phyloP scores from a whole-genome alignment of 2,113 vertebrate genomes.

The Apeltes quadracus region DNA sequence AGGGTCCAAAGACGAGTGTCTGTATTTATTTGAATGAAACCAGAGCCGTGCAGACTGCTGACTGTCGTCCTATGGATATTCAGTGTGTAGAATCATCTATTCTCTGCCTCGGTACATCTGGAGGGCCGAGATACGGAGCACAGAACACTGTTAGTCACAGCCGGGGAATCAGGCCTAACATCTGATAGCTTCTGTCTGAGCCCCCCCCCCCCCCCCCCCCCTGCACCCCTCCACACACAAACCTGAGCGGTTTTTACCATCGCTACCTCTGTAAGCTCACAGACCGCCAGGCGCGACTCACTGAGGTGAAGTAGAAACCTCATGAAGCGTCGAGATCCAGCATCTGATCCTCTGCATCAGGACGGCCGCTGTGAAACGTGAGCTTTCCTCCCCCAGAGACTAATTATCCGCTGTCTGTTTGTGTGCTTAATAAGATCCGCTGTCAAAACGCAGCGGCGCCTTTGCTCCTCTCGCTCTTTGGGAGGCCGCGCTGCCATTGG shows the following conservation, averaged over 20 bases:
- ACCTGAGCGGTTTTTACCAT: neutral
- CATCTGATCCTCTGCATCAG: neutral
- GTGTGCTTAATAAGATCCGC: constrained; percentile 53
- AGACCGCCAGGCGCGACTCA: too few species aligned
- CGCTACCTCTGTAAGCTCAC: neutral
- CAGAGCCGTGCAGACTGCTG: neutral
- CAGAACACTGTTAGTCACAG: too few species aligned
- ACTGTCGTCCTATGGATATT: too few species aligned
- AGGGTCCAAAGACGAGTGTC: neutral
- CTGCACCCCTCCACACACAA: too few species aligned
- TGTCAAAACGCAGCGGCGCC: too few species aligned
- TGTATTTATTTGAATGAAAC: neutral
- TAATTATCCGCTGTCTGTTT: constrained; percentile 66
- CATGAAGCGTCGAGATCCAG: too few species aligned
- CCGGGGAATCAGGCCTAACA: too few species aligned
- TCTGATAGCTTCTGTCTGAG: too few species aligned
- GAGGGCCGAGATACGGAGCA: too few species aligned
- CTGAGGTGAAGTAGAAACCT: too few species aligned
- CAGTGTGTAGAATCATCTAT: neutral
- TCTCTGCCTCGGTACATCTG: neutral
- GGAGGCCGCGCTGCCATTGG: neutral
- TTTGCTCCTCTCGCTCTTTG: too few species aligned
- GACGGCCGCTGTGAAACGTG: constrained; percentile 23
- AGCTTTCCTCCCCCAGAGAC: constrained; percentile 52
- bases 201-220: too few species aligned